A percentile compares a stretch with the other conserved stretches of the same genome.
Conservation (phyloP, 2,113 vertebrate species). For the Mellivora capensis region DNA sequence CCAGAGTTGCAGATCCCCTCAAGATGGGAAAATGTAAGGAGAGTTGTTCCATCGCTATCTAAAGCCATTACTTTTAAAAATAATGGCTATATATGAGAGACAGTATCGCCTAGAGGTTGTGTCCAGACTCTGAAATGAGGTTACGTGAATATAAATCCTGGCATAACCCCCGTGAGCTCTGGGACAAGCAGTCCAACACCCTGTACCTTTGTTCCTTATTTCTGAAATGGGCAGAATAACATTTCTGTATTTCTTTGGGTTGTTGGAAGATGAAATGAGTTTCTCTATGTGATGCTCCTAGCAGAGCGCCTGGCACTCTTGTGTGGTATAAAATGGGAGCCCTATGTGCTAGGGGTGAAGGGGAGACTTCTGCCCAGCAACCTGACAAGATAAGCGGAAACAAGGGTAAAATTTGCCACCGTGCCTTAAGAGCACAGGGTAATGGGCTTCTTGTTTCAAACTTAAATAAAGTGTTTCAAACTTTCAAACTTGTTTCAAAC, state of each 20-base stretch:
- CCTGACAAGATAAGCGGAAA: background rate
- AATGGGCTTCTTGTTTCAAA: background rate
- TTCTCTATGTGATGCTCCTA: background rate
- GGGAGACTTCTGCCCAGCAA: background rate
- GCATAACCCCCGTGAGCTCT: background rate
- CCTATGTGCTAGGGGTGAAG: fast-evolving
- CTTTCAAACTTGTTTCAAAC: background rate
- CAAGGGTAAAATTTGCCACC: fast-evolving
- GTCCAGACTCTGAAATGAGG: background rate
- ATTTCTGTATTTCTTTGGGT: background rate
- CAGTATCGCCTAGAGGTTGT: background rate
- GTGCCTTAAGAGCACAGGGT: background rate
- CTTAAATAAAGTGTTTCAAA: background rate
- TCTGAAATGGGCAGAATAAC: background rate
- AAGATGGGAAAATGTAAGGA: background rate
- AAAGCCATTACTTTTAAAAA: background rate
- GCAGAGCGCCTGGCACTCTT: fast-evolving
- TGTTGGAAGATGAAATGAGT: background rate
- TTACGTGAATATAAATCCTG: background rate
- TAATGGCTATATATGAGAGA: background rate
- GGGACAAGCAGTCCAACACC: background rate
- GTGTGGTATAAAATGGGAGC: background rate
- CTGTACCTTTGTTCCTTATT: background rate
- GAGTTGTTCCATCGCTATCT: background rate
- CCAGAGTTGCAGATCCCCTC: background rate